phyloP scores from a whole-genome alignment of 1,140 invertebrate species.

The Megathymus violae region DNA sequence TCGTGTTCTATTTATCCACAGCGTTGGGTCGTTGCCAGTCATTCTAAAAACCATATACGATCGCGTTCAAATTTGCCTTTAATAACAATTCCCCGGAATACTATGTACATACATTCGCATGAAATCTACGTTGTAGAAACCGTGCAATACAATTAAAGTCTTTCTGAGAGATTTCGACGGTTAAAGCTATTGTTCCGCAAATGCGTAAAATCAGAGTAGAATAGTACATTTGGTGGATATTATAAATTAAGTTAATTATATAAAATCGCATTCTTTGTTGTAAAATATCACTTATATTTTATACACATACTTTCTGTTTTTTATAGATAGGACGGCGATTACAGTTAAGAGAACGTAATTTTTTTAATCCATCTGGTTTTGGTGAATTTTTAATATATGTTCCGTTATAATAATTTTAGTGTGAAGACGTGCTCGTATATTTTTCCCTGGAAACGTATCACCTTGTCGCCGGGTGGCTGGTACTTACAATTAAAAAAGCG shows the following conservation, averaged over 20 bases:
- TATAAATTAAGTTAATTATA: background rate
- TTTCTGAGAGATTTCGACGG: slow-evolving; percentile 1
- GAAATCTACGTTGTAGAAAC: slow-evolving; percentile 18
- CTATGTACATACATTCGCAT: slow-evolving; percentile 36
- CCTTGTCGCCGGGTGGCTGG: slow-evolving; percentile 68
- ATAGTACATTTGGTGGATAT: background rate
- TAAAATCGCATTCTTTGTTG: too few species aligned
- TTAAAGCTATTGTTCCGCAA: slow-evolving; percentile 6
- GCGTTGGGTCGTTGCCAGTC: slow-evolving; percentile 58
- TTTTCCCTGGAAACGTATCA: slow-evolving; percentile 72
- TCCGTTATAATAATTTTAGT: slow-evolving; percentile 68
- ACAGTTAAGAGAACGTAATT: slow-evolving; percentile 5
- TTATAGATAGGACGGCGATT: background rate
- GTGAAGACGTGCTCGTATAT: slow-evolving; percentile 52
- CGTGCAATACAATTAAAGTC: slow-evolving; percentile 4
- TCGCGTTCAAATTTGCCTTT: slow-evolving; percentile 53
- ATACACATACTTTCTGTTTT: background rate
- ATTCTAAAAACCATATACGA: slow-evolving; percentile 65
- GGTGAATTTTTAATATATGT: slow-evolving; percentile 53
- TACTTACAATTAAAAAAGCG: slow-evolving; percentile 79
- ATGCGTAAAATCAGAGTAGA: slow-evolving; percentile 5
- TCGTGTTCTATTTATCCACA: slow-evolving; percentile 63
- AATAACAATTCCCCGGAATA: slow-evolving; percentile 44
- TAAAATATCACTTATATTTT: background rate
- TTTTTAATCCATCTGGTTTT: slow-evolving; percentile 31